phyloP scores from a whole-genome alignment of 2,113 vertebrate genomes.

The Ceuthmochares aereus region DNA sequence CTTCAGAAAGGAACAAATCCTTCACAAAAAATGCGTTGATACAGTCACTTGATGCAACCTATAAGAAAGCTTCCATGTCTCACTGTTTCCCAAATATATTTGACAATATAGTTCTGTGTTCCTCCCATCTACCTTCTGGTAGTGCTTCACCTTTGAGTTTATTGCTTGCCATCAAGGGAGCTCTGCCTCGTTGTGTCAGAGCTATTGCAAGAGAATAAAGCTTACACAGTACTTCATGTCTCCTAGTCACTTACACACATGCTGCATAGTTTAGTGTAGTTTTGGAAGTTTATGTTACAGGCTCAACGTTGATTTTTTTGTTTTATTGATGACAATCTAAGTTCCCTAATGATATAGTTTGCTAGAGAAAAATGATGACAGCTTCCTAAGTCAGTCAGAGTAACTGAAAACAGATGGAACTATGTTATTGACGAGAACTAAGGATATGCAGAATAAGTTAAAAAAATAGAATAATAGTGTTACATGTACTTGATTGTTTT shows the following conservation, averaged over 20 bases:
- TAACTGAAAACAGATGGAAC: not conserved
- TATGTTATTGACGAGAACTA: not conserved
- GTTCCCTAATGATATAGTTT: not conserved
- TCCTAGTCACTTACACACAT: not conserved
- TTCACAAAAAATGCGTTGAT: not conserved
- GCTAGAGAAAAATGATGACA: not conserved
- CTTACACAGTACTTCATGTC: fast-evolving
- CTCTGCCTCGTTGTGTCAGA: fast-evolving
- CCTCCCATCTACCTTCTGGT: not conserved
- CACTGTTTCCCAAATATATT: not conserved
- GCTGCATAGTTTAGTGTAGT: not conserved
- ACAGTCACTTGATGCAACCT: not conserved
- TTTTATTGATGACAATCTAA: not conserved
- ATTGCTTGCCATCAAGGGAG: fast-evolving
- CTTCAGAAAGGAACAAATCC: not conserved
- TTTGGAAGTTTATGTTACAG: not conserved
- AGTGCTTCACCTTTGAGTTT: not conserved
- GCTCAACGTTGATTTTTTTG: not conserved
- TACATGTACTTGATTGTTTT: not conserved
- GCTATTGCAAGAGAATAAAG: not conserved
- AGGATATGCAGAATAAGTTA: not conserved
- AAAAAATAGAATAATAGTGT: not conserved
- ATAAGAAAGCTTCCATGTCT: not conserved
- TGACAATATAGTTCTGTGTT: not conserved
- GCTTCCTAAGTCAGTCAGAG: not conserved